A percentile compares a stretch with the other conserved stretches of the same genome.
phyloP scores from a whole-genome alignment of 1,140 invertebrate genomes.

The Magallana ariakensis region DNA sequence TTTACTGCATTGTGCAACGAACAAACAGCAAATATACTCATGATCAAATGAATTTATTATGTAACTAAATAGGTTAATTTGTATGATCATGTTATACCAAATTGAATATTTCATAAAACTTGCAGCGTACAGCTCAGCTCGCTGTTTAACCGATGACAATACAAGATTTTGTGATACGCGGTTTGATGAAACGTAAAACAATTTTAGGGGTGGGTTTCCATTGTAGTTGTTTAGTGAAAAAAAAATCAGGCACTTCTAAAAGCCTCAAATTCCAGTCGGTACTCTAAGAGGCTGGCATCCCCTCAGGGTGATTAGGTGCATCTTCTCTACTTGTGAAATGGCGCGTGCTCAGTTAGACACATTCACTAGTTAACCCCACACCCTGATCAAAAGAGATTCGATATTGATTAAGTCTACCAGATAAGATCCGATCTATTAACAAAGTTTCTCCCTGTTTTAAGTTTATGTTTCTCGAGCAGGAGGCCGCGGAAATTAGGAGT shows the following conservation, averaged over 20 bases:
- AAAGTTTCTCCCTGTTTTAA: conserved; percentile 31
- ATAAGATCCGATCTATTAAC: conserved; percentile 36
- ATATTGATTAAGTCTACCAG: conserved; percentile 29
- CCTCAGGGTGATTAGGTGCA: conserved; percentile 27
- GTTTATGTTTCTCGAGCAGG: conserved; percentile 16
- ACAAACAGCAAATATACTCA: conserved; percentile 8
- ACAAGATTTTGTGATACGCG: not conserved
- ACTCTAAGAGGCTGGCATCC: not conserved
- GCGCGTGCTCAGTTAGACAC: conserved; percentile 16
- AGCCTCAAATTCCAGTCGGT: conserved; percentile 11
- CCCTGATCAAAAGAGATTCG: conserved; percentile 30
- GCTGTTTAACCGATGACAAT: not conserved
- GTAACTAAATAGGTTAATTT: conserved; percentile 33
- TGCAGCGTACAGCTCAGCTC: not conserved
- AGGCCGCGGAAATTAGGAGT: conserved; percentile 26
- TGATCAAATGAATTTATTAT: conserved; percentile 20
- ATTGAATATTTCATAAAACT: not conserved
- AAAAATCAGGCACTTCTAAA: not conserved
- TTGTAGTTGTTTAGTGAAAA: conserved; percentile 36
- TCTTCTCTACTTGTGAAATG: conserved; percentile 30
- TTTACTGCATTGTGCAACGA: not conserved
- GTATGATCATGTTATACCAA: not conserved
- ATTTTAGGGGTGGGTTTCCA: conserved; percentile 23
- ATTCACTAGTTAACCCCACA: conserved; percentile 33
- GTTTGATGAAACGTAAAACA: conserved; percentile 17